A percentile compares a stretch with the other conserved stretches of the same genome.
These are phyloP conservation scores for Anhinga rufa DNA, from an alignment of 2,113 vertebrate genomes.

Conservation along the genomic window DNA sequence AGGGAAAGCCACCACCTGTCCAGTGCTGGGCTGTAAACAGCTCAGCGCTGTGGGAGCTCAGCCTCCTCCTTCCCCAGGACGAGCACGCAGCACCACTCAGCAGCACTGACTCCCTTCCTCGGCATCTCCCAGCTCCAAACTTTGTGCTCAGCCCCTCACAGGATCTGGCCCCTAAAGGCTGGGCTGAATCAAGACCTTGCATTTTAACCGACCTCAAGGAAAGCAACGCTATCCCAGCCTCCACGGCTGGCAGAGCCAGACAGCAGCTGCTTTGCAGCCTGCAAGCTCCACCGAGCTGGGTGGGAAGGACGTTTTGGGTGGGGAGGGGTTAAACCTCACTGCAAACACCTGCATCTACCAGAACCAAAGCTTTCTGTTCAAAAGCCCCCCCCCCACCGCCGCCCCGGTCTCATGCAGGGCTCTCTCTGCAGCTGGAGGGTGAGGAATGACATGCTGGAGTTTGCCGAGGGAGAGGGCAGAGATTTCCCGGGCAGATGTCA, in stretches of 20 bases:
- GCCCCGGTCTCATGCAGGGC: not conserved
- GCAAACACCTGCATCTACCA: slow-evolving; percentile 39
- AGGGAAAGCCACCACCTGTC: not conserved
- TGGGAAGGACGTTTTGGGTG: slow-evolving; percentile 21
- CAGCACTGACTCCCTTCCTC: not conserved
- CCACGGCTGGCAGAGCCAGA: not conserved
- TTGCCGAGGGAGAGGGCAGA: not conserved
- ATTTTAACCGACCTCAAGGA: not conserved
- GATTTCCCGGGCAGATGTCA: not conserved
- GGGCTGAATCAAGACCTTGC: not conserved
- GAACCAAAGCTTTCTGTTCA: not conserved
- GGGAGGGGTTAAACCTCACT: slow-evolving; percentile 37
- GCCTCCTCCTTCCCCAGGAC: not conserved
- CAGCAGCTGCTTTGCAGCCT: slow-evolving; percentile 6
- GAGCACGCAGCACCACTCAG: not conserved
- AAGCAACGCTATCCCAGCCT: not conserved
- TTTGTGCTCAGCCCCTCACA: not conserved
- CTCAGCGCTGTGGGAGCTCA: not conserved
- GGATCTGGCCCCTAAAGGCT: not conserved
- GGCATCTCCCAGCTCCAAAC: not conserved
- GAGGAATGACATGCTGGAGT: not conserved
- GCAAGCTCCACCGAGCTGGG: not conserved
- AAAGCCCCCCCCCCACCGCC: not conserved
- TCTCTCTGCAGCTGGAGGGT: not conserved
- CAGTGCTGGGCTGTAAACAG: not conserved